Evolutionary conservation across 64 coral and sea anemone genomes (phyloP).

Genomic region (Actinia tenebrosa): DNA sequence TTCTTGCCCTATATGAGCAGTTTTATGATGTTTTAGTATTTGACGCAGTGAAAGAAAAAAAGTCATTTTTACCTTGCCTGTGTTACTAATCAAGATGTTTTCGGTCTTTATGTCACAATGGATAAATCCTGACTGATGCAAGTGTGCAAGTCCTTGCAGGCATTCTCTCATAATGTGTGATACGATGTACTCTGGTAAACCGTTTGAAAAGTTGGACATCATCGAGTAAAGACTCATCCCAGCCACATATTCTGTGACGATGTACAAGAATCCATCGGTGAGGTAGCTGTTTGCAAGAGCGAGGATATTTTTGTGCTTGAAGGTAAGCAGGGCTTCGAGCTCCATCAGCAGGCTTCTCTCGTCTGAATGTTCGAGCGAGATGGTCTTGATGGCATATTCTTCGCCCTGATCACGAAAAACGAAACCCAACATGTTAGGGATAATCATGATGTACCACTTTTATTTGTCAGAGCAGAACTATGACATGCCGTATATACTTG

Average conservation of each 20-base stretch:
- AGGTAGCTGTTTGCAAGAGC: background rate
- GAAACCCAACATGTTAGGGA: background rate
- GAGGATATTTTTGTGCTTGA: background rate
- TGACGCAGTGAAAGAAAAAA: no score
- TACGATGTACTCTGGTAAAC: background rate
- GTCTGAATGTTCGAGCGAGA: background rate
- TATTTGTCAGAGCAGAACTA: no score
- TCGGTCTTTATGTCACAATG: background rate
- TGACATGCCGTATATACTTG: no score
- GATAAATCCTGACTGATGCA: background rate
- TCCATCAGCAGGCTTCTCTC: background rate
- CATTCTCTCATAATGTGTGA: background rate
- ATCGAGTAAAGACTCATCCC: background rate
- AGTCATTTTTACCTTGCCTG: background rate
- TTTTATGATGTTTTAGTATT: no score
- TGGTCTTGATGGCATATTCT: background rate
- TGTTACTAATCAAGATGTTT: background rate
- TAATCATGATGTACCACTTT: no score
- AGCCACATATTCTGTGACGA: background rate
- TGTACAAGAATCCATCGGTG: background rate
- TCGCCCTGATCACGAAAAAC: background rate
- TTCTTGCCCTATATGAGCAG: no score
- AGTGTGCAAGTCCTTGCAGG: background rate
- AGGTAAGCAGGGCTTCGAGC: background rate
- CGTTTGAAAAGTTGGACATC: background rate